Evolutionary conservation across 1,140 invertebrate species (phyloP).

Genomic region (Polyergus mexicanus): DNA sequence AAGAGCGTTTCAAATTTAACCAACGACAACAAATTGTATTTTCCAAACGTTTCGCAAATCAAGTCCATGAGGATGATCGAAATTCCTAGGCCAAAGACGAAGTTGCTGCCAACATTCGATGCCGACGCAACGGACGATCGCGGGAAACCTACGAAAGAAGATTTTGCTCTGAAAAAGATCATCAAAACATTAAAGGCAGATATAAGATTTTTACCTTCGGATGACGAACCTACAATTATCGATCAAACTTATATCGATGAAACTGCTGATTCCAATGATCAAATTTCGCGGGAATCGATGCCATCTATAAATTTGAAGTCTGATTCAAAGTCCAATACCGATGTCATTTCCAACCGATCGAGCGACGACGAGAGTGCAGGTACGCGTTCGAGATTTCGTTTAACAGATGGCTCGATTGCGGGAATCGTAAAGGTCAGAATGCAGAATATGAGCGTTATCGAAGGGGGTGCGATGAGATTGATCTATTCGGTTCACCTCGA

Average conservation of each 20-base stretch:
- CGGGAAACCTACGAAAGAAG: not conserved
- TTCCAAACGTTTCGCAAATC: constrained; percentile 7
- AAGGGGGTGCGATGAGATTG: constrained; percentile 83
- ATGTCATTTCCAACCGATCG: not conserved
- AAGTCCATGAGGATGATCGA: constrained; percentile 54
- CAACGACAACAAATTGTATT: not conserved
- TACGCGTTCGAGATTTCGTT: constrained; percentile 64
- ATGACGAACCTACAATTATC: not conserved
- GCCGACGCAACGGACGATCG: not conserved
- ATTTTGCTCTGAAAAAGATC: constrained; percentile 32
- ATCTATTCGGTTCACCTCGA: constrained; percentile 93
- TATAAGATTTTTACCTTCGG: not conserved
- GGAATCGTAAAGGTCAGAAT: constrained; percentile 84
- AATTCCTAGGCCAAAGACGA: constrained; percentile 32
- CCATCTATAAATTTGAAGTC: not conserved
- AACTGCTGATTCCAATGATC: not conserved
- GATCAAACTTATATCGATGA: not conserved
- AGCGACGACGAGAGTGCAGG: not conserved
- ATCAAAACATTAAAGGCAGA: constrained; percentile 8
- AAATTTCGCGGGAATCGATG: not conserved
- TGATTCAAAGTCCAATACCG: not conserved
- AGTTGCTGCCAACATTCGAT: not conserved
- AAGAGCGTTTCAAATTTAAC: not conserved
- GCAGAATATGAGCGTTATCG: constrained; percentile 81
- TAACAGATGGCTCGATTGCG: constrained; percentile 54